These are phyloP conservation scores for Sialis lutaria DNA, from an alignment of 2,888 invertebrate species.

Conservation along the genomic window DNA sequence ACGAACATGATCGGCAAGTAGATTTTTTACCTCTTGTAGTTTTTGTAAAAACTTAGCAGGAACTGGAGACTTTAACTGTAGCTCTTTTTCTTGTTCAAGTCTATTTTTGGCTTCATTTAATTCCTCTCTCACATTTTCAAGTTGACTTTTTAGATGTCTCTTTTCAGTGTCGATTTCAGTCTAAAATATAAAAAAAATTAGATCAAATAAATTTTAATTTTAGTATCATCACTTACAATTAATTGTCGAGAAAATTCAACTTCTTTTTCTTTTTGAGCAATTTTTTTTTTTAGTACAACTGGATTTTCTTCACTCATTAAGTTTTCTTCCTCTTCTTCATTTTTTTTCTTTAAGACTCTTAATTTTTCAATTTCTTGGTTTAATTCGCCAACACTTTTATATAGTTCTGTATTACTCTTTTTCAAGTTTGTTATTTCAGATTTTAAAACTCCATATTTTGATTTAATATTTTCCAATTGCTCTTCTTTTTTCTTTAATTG, in stretches of 20 bases:
- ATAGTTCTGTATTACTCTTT: conserved; percentile 1
- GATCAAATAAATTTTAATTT: background rate
- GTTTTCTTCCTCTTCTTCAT: background rate
- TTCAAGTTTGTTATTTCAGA: background rate
- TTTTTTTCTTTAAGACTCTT: background rate
- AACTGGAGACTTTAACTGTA: conserved; percentile 11
- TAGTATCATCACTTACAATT: background rate
- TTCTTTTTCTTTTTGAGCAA: no score
- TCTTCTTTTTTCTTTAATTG: conserved; percentile 15
- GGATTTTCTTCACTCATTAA: background rate
- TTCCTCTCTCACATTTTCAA: conserved; percentile 25
- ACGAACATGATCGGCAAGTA: conserved; percentile 28
- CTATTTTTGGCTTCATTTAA: conserved; percentile 19
- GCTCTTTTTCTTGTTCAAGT: conserved; percentile 10
- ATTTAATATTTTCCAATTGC: conserved; percentile 17
- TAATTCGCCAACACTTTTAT: background rate
- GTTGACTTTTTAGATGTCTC: conserved; percentile 24
- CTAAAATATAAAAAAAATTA: background rate
- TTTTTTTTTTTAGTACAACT: background rate
- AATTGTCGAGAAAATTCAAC: background rate
- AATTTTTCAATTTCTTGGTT: background rate
- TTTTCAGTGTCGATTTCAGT: conserved; percentile 30
- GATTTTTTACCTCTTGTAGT: conserved; percentile 29
- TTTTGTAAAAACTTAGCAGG: conserved; percentile 21
- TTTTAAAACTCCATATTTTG: conserved; percentile 1